Evolutionary conservation across 2,888 invertebrate species (phyloP).

Genomic region (Heliothis peltigera): DNA sequence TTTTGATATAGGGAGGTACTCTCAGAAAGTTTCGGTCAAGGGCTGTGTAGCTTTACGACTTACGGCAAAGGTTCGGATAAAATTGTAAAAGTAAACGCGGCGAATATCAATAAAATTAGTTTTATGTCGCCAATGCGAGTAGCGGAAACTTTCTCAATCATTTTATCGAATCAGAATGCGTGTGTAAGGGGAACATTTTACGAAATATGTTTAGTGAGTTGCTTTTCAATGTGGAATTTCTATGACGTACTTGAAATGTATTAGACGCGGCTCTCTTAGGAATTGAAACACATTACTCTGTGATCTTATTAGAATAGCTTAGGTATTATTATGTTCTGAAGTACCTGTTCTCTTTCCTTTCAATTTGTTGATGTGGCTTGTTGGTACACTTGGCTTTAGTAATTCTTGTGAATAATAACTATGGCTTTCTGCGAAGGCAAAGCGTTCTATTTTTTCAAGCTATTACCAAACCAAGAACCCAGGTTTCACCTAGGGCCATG

Average conservation of each 20-base stretch:
- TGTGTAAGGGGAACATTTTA: constrained; percentile 46
- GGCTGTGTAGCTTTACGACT: constrained; percentile 71
- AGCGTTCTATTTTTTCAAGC: too few relatives aligned
- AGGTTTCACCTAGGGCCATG: too few relatives aligned
- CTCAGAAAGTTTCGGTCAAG: constrained; percentile 70
- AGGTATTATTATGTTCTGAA: constrained; percentile 27
- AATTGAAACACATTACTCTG: constrained; percentile 40
- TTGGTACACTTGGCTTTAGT: constrained; percentile 16
- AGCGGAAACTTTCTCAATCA: constrained; percentile 65
- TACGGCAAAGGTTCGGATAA: constrained; percentile 62
- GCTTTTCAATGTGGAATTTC: constrained; percentile 45
- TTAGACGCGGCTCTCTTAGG: constrained; percentile 35
- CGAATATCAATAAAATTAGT: constrained; percentile 73
- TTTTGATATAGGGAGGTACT: constrained; percentile 67
- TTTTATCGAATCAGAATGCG: constrained; percentile 63
- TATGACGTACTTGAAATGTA: constrained; percentile 50
- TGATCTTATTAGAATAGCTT: constrained; percentile 32
- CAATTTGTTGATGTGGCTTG: constrained; percentile 16
- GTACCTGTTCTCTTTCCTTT: neutral
- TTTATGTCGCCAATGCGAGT: constrained; percentile 65
- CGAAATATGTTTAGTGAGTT: constrained; percentile 45
- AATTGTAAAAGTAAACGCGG: constrained; percentile 68
- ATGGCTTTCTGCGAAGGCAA: too few relatives aligned
- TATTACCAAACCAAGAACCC: too few relatives aligned
- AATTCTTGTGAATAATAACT: too few relatives aligned